Percentiles rank a stretch among this genome's conserved stretches.
Evolutionary conservation across 2,113 vertebrate genomes (phyloP).

Genomic region (Erpornis zantholeuca): DNA sequence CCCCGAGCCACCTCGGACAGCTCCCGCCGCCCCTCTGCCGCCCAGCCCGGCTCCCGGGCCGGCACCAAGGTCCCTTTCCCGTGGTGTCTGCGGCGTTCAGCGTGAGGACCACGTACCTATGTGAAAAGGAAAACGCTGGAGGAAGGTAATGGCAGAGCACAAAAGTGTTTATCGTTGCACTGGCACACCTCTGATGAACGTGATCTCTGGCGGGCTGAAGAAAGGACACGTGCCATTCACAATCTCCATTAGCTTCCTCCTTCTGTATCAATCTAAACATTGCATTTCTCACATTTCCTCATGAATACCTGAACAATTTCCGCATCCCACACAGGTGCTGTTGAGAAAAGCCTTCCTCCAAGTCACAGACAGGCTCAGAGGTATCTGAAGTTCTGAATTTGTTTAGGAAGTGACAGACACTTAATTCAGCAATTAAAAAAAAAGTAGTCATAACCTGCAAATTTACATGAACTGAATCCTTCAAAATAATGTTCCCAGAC

Average conservation of each 20-base stretch:
- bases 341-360: neutral
- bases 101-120: rapidly evolving
- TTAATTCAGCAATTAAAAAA: rapidly evolving
- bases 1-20: neutral
- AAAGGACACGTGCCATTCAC: neutral
- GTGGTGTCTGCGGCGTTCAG: rapidly evolving
- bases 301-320: neutral
- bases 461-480: neutral
- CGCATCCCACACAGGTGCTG: rapidly evolving
- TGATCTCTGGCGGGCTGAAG: neutral
- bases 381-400: neutral
- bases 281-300: neutral
- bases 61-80: rapidly evolving
- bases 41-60: neutral
- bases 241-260: neutral
- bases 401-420: neutral
- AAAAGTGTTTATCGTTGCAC: rapidly evolving
- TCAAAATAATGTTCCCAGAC: neutral
- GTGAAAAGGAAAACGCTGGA: rapidly evolving
- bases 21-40: neutral
- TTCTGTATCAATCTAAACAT: neutral
- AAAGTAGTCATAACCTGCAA: neutral
- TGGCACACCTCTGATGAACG: rapidly evolving
- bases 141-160: rapidly evolving
- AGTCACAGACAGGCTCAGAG: neutral